Evolutionary conservation across 2,113 vertebrate genomes (phyloP).

Genomic region (Antennarius striatus): DNA sequence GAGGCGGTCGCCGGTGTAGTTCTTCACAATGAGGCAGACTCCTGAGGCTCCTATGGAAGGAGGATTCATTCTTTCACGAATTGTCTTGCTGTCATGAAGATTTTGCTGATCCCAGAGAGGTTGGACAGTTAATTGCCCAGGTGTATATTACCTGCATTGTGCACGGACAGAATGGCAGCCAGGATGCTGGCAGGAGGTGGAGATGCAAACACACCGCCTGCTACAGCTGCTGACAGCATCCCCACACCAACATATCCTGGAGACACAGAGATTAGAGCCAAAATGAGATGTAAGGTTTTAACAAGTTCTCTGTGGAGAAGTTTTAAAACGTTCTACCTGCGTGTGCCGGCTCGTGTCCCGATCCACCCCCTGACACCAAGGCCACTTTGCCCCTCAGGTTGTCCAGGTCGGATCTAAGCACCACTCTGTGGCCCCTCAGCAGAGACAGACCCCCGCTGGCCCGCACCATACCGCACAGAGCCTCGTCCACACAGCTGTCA

Average conservation of each 20-base stretch:
- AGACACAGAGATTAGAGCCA: not conserved
- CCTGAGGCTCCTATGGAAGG: conserved; percentile 79
- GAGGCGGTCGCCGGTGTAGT: conserved; percentile 95
- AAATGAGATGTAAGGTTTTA: not conserved
- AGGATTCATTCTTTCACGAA: not conserved
- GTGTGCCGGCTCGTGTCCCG: conserved; percentile 94
- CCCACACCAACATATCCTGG: conserved; percentile 92
- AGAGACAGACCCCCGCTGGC: conserved; percentile 78
- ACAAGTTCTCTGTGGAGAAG: accelerated
- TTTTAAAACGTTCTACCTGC: conserved; percentile 73
- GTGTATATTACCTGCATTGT: conserved; percentile 67
- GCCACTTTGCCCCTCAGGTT: conserved; percentile 85
- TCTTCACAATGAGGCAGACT: conserved; percentile 92
- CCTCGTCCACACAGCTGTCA: conserved; percentile 86
- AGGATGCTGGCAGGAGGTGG: conserved; percentile 90
- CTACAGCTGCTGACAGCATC: conserved; percentile 92
- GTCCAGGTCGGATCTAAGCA: conserved; percentile 83
- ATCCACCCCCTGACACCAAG: conserved; percentile 90
- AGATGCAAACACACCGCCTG: conserved; percentile 89
- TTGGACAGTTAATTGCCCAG: too few species aligned
- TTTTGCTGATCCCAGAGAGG: too few species aligned
- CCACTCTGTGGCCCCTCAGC: conserved; percentile 86
- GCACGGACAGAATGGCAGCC: conserved; percentile 86
- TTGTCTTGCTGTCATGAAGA: too few species aligned
- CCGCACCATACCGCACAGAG: conserved; percentile 83